Percentiles rank a stretch among this genome's conserved stretches.
Conservation (phyloP, 2,113 vertebrate genomes). For the Sorex araneus region DNA sequence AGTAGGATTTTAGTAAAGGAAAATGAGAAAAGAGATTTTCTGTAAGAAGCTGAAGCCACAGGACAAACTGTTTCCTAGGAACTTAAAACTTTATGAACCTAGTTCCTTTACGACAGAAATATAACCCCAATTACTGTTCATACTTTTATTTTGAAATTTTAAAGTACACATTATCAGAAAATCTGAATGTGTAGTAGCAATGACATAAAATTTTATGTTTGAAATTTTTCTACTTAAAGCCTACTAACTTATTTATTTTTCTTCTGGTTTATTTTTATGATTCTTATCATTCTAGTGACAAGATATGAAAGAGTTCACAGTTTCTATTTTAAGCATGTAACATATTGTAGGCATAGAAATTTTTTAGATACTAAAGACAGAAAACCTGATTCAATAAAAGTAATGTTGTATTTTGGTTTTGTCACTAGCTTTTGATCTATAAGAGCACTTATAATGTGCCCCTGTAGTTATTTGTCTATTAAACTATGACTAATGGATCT, state of each 20-base stretch:
- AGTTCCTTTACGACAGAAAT: slow-evolving; percentile 15
- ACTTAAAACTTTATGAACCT: not conserved
- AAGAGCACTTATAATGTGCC: not conserved
- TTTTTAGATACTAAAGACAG: not conserved
- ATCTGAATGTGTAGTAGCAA: not conserved
- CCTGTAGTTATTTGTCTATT: not conserved
- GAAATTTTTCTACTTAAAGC: not conserved
- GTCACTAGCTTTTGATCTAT: not conserved
- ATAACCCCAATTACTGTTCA: not conserved
- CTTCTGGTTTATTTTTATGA: not conserved
- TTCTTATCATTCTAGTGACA: slow-evolving; percentile 43
- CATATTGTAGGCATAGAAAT: not conserved
- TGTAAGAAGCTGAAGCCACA: not conserved
- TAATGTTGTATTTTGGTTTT: not conserved
- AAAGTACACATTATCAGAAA: slow-evolving; percentile 1
- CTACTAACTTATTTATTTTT: not conserved
- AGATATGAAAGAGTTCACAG: not conserved
- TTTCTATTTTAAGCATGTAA: not conserved
- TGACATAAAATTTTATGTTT: not conserved
- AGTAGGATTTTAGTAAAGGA: not conserved
- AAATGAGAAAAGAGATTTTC: not conserved
- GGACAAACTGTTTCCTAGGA: not conserved
- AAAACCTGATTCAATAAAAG: not conserved
- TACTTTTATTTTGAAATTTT: slow-evolving; percentile 6
- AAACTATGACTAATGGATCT: not conserved